Evolutionary conservation across 2,113 vertebrate genomes (phyloP), one percentile per base, ranked within the genome.

Genomic region (Otocyon megalotis): DNA sequence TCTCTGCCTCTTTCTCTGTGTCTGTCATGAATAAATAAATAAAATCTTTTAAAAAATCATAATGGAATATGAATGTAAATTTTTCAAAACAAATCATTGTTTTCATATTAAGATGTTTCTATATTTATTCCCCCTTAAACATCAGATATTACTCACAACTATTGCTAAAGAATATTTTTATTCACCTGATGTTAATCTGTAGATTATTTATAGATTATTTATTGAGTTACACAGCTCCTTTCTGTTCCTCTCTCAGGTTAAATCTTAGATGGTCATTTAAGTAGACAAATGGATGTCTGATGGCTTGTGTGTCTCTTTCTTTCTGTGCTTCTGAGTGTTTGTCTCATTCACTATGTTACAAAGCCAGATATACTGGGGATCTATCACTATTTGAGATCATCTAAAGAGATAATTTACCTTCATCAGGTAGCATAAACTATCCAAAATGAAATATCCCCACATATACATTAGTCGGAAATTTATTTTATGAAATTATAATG

Each of bases 401-500:
- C 32, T 74, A 19, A 72, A 74, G 8, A 7, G 11, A 0, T 67
- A 26, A 14, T 60, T 92, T 28, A 54, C n/a, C 69, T 71, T 77
- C 53, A 19, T 5, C 53, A 85, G 50, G 62, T 22, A 62, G 58
- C n/a, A 67, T 26, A 11, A 20, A 35, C 56, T 53, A 26, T 43
- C 77, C n/a, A 9, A n/a, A 84, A 82, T 56, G 88, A 82, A 86
- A 90, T 24, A n/a, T 22, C 71, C 53, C 1, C 30, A 30, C 30
- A 3, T 37, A 19, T 76, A 56, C 14, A 20, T 82, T 54, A 62
- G 53, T 35, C 65, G 65, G 35, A 56, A 13, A 4, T 93, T 54
- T n/a, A 65, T 89, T 74, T 87, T 43, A 43, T 71, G 53, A 90
- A 60, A 88, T 72, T 85, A 48, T 88, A 88, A 84, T 17, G 65